A percentile compares a stretch with the other conserved stretches of the same genome.
Evolutionary conservation across 2,797 vertebrate genomes (phyloP).

Genomic region (Sebastes diaconus): DNA sequence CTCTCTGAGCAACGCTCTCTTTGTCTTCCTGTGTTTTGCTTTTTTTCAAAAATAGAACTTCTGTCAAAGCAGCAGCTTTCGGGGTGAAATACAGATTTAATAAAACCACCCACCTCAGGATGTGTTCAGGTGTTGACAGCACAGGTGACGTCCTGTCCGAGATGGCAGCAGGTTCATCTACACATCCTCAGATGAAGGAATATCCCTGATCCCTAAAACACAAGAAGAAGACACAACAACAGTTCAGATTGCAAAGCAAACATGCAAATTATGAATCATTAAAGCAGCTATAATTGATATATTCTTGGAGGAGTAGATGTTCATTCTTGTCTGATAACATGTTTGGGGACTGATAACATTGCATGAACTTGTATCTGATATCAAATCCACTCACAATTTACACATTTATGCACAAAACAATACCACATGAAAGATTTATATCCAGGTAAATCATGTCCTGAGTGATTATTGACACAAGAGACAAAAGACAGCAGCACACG

Average conservation of each 20-base stretch:
- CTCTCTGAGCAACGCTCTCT: too few species aligned
- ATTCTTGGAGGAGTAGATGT: background rate
- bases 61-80: background rate
- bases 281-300: background rate
- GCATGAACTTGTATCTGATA: background rate
- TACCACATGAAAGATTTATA: background rate
- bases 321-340: too few species aligned
- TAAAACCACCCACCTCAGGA: background rate
- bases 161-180: background rate
- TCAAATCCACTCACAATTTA: background rate
- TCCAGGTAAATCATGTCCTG: background rate
- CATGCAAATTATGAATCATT: background rate
- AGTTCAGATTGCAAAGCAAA: background rate
- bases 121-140: background rate
- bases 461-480: too few species aligned
- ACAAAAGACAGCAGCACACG: too few species aligned
- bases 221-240: background rate
- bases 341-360: background rate
- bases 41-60: too few species aligned
- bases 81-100: background rate
- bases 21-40: too few species aligned
- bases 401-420: background rate
- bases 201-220: background rate
- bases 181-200: background rate
- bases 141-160: background rate